phyloP scores from a whole-genome alignment of 2,888 invertebrate genomes.

The Drosophila mimica region DNA sequence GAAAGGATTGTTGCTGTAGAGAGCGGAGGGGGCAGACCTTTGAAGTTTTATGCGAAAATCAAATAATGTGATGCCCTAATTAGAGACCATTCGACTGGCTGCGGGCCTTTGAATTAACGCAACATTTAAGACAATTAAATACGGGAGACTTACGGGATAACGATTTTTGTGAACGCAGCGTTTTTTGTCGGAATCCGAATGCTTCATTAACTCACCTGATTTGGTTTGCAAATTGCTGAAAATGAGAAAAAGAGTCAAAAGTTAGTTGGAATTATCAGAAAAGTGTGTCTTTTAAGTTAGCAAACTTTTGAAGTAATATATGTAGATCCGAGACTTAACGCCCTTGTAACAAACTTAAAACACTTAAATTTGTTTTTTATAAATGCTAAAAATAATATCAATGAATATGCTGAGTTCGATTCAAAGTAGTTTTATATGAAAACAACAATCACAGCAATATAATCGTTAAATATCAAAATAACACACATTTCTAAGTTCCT shows the following conservation, averaged over 20 bases:
- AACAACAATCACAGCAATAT: background rate
- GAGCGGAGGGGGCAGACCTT: slow-evolving; percentile 24
- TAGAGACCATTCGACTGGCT: slow-evolving; percentile 28
- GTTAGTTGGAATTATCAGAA: slow-evolving; percentile 7
- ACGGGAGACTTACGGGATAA: slow-evolving; percentile 11
- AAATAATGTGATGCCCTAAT: slow-evolving; percentile 53
- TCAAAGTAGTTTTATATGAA: background rate
- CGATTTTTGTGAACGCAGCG: slow-evolving; percentile 7
- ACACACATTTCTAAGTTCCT: rapidly evolving
- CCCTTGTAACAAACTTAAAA: background rate
- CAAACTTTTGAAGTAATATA: background rate
- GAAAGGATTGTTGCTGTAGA: too few species aligned
- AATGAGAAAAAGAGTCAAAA: slow-evolving; percentile 6
- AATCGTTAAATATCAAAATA: too few species aligned
- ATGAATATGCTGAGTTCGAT: background rate
- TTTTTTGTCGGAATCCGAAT: slow-evolving; percentile 2
- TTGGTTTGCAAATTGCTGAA: slow-evolving; percentile 56
- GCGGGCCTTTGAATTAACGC: slow-evolving; percentile 3
- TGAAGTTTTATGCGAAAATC: slow-evolving; percentile 53
- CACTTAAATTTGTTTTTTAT: background rate
- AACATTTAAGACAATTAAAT: slow-evolving; percentile 38
- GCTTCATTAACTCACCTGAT: slow-evolving; percentile 55
- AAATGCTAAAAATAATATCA: background rate
- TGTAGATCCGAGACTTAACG: background rate
- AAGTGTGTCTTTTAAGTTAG: background rate